These are phyloP conservation scores for Stenichneumon culpator DNA, from an alignment of 2,888 invertebrate species.

Conservation along the genomic window DNA sequence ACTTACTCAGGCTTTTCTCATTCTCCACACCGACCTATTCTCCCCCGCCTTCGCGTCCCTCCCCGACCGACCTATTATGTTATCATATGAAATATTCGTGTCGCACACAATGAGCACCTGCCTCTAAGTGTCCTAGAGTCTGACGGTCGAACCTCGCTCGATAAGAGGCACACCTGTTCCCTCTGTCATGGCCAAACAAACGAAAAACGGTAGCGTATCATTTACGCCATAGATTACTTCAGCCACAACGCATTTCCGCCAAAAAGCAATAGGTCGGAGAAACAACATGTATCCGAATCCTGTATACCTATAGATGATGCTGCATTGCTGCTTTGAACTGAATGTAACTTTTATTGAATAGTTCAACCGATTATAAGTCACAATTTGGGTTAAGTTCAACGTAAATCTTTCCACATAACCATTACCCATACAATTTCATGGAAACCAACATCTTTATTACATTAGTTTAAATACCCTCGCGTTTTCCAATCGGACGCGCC, in stretches of 20 bases:
- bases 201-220: neutral
- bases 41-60: neutral
- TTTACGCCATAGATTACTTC: neutral
- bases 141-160: conserved; percentile 35
- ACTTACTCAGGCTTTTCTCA: conserved; percentile 19
- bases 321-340: no score
- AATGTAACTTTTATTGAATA: no score
- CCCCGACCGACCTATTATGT: conserved; percentile 11
- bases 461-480: neutral
- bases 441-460: no score
- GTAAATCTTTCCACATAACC: no score
- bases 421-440: no score
- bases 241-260: no score
- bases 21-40: neutral
- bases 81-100: conserved; percentile 54
- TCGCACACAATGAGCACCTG: conserved; percentile 32
- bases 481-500: neutral
- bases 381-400: no score
- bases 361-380: no score
- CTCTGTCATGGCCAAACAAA: neutral
- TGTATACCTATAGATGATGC: no score
- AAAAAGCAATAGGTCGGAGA: no score
- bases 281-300: no score
- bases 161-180: conserved; percentile 32
- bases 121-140: conserved; percentile 23